These are phyloP conservation scores for Drosophila jambulina DNA, from an alignment of 1,140 invertebrate species.

Conservation along the genomic window DNA sequence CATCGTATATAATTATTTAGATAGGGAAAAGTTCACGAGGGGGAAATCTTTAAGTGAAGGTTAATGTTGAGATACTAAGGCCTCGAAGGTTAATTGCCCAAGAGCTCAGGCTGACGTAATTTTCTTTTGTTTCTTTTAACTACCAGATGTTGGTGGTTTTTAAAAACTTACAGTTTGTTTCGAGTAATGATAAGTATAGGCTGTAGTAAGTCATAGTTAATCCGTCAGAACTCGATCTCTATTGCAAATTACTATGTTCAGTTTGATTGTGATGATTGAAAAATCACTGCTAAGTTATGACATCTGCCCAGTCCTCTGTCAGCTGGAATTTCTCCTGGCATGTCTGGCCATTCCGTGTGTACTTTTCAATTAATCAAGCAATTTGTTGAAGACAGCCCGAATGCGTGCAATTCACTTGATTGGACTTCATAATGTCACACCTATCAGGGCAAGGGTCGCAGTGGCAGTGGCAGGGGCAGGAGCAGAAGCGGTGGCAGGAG, in stretches of 20 bases:
- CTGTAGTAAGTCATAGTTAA: neutral
- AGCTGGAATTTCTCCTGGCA: conserved; percentile 14
- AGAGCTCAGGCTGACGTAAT: neutral
- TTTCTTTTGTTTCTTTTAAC: neutral
- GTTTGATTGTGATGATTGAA: conserved; percentile 20
- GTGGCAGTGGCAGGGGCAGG: neutral
- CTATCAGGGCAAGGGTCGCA: conserved; percentile 37
- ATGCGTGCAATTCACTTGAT: conserved; percentile 59
- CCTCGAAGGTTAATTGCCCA: conserved; percentile 5
- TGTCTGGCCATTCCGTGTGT: conserved; percentile 33
- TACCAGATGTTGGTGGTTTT: neutral
- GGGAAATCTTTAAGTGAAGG: conserved; percentile 12
- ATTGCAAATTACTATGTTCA: conserved; percentile 15
- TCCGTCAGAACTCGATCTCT: neutral
- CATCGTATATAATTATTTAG: conserved; percentile 25
- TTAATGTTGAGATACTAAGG: conserved; percentile 19
- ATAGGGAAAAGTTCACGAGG: conserved; percentile 23
- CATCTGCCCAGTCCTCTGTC: conserved; percentile 9
- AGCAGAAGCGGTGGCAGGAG: conserved; percentile 1
- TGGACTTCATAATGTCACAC: conserved; percentile 62
- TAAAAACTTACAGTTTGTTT: no score
- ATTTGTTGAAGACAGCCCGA: conserved; percentile 45
- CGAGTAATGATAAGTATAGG: neutral
- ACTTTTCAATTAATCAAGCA: conserved; percentile 67
- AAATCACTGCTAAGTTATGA: conserved; percentile 39